phyloP scores from a whole-genome alignment of 2,888 invertebrate genomes.

The Colostygia pectinataria region DNA sequence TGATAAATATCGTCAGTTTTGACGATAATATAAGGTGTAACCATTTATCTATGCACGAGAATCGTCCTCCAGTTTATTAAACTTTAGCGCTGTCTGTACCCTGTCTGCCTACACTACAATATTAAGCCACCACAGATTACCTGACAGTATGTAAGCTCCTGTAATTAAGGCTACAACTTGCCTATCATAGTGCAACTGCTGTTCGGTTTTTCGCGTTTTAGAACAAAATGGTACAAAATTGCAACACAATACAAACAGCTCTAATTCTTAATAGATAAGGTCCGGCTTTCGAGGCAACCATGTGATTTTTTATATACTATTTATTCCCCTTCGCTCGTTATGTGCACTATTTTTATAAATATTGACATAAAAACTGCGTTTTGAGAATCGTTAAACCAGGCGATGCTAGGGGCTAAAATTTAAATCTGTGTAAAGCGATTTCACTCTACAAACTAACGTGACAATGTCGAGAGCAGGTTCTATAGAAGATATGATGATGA shows the following conservation, averaged over 20 bases:
- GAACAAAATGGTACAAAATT: constrained; percentile 43
- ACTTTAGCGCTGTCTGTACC: neutral
- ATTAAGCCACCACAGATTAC: constrained; percentile 3
- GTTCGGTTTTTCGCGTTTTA: constrained; percentile 39
- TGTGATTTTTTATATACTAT: constrained; percentile 29
- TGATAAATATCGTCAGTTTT: too few relatives aligned
- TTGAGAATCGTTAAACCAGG: neutral
- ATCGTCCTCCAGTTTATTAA: neutral
- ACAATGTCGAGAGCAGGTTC: too few relatives aligned
- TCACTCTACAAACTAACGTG: too few relatives aligned
- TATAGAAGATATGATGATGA: too few relatives aligned
- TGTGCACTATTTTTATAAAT: constrained; percentile 15
- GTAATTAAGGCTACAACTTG: constrained; percentile 45
- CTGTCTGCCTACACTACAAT: too few relatives aligned
- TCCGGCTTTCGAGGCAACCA: constrained; percentile 32
- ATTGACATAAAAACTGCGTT: neutral
- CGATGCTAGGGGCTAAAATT: too few relatives aligned
- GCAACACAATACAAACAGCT: constrained; percentile 41
- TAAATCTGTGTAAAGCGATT: too few relatives aligned
- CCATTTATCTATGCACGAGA: too few relatives aligned
- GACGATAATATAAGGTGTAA: neutral
- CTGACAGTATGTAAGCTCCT: constrained; percentile 2
- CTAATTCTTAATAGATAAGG: constrained; percentile 24
- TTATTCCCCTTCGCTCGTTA: constrained; percentile 25
- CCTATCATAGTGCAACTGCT: constrained; percentile 46